Evolutionary conservation across 2,797 vertebrate species (phyloP), one percentile per base, ranked within the genome.

Genomic region (Sciurus carolinensis): DNA sequence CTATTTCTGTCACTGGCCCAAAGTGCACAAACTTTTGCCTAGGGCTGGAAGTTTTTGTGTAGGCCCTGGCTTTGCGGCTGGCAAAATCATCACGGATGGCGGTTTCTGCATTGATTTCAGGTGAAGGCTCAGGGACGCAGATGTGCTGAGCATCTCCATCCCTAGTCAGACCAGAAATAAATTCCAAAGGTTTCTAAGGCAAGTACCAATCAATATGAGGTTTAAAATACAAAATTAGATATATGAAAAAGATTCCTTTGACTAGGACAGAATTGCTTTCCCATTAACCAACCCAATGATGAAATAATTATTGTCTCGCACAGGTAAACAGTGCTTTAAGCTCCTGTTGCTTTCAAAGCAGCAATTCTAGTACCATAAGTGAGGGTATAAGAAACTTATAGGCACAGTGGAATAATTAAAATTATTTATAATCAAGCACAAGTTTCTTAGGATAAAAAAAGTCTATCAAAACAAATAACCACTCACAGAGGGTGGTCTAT

Each of bases 1-100:
- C 99, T 98, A 99, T 99, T 98, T 99, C 99, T 95, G 99, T 99
- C 98, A 99, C 99, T 3, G 99, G 99, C 96, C 99, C 99, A 98
- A 99, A 99, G 98, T 99, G 99, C 98, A 99, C 99, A 98, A 99
- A 99, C 90, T 99, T 99, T 95, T 99, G 99, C 83, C 98, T 98
- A 87, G 98, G 98, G 92, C 98, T 90, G 36, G 97, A 97, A 85
- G 98, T 17, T 92, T 98, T 99, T 97, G 98, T 98, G 98, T 98
- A 99, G 97, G 98, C 98, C 96, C 98, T 99, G 1, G 92, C 98
- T 98, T 98, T 99, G 98, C 98, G 98, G 94, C 95, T 91, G 90
- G 98, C 98, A 97, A 99, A 98, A 97, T 99, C 98, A 92, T 99
- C 98, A 0, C 10, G 94, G 57, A 95, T 96, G 94, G 98, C 98